Percentiles rank a stretch among this genome's conserved stretches.
Evolutionary conservation across 2,888 invertebrate genomes (phyloP).

Genomic region (Thysanoteuthis rhombus): DNA sequence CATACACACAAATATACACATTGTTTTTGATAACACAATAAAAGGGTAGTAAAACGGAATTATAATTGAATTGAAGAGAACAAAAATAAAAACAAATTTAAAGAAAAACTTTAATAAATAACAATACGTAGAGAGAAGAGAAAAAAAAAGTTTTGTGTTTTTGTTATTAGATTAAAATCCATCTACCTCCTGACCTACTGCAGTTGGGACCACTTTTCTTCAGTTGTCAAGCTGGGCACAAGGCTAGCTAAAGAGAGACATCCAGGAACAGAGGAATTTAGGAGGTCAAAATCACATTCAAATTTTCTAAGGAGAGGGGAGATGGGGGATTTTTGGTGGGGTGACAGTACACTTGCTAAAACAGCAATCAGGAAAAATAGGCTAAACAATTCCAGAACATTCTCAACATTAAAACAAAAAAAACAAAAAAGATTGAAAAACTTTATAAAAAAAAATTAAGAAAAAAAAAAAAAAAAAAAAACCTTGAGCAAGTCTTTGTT

Average conservation of each 20-base stretch:
- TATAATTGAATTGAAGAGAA: not conserved
- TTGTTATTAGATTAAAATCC: not conserved
- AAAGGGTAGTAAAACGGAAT: not conserved
- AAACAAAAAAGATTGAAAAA: not conserved
- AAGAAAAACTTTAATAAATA: not conserved
- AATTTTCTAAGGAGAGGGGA: slow-evolving; percentile 2
- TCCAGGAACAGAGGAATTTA: not conserved
- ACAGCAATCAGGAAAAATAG: not conserved
- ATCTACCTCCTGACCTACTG: slow-evolving; percentile 25
- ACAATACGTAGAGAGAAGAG: not conserved
- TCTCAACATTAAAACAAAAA: not conserved
- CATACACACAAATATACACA: not conserved
- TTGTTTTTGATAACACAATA: not conserved
- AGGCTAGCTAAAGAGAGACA: slow-evolving; percentile 19
- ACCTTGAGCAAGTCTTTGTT: not conserved
- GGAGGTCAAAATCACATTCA: not conserved
- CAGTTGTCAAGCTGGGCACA: slow-evolving; percentile 17
- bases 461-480: not conserved
- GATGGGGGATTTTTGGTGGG: not conserved
- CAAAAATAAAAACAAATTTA: not conserved
- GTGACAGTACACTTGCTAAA: not conserved
- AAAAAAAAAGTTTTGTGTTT: not conserved
- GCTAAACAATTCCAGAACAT: not conserved
- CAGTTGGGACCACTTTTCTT: slow-evolving; percentile 1
- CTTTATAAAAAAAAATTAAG: not conserved